These are phyloP conservation scores for Apamea epomidion DNA, from an alignment of 2,888 invertebrate genomes.

Conservation along the genomic window DNA sequence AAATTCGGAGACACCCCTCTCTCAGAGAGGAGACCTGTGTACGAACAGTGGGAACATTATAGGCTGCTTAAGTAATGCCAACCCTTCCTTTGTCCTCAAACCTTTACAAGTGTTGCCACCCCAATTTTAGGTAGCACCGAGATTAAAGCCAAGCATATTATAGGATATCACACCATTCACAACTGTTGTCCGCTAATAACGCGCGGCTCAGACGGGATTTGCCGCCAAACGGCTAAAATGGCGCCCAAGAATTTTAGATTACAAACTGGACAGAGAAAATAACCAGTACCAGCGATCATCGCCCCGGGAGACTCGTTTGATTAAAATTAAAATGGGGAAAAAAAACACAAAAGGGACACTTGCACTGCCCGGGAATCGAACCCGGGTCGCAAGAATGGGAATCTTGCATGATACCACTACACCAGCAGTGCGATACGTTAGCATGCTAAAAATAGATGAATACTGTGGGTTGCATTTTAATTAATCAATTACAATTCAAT, in stretches of 20 bases:
- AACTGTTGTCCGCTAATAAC: conserved; percentile 65
- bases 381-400: conserved; percentile 99
- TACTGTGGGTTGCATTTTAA: not conserved
- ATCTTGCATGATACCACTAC: conserved; percentile 99
- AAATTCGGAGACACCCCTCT: no score
- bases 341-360: conserved; percentile 17
- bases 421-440: conserved; percentile 95
- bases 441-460: not conserved
- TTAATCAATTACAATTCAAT: conserved; percentile 8
- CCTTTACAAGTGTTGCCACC: conserved; percentile 15
- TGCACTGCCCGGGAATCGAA: conserved; percentile 98
- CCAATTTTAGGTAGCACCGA: conserved; percentile 45
- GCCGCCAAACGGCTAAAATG: conserved; percentile 53
- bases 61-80: no score
- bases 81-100: not conserved
- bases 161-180: conserved; percentile 59
- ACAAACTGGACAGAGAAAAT: conserved; percentile 55
- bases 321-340: conserved; percentile 35
- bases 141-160: conserved; percentile 66
- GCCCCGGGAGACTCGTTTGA: conserved; percentile 13
- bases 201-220: conserved; percentile 51
- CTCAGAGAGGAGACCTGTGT: no score
- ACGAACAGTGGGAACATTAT: no score
- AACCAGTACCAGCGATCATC: conserved; percentile 23
- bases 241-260: conserved; percentile 55